Conservation (phyloP, 2,888 invertebrate species). For the Rhabditophanes sp. region DNA sequence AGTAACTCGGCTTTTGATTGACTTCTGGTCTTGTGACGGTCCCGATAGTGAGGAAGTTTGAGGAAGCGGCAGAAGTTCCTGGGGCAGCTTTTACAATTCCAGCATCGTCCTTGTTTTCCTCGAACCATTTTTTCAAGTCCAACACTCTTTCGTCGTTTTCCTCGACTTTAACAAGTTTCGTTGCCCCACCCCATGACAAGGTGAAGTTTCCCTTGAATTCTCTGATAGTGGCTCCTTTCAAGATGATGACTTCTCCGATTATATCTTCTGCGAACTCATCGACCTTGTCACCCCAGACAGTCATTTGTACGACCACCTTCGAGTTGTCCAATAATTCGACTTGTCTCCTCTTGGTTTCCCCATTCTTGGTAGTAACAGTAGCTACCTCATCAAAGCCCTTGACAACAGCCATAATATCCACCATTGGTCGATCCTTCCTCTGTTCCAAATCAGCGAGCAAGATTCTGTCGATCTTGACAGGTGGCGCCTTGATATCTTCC, state of each 20-base stretch:
- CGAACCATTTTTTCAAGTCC: conserved; percentile 63
- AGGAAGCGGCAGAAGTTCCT: too few relatives aligned
- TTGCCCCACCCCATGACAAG: background rate
- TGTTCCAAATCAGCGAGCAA: conserved; percentile 14
- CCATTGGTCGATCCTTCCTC: conserved; percentile 9
- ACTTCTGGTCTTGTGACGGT: too few relatives aligned
- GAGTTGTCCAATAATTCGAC: conserved; percentile 69
- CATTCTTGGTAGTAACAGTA: conserved; percentile 15
- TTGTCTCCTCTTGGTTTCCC: conserved; percentile 64
- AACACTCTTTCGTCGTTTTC: conserved; percentile 50
- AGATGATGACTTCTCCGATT: conserved; percentile 55
- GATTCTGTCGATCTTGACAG: conserved; percentile 10
- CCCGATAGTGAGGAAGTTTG: too few relatives aligned
- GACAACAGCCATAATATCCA: conserved; percentile 31
- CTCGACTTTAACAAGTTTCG: conserved; percentile 20
- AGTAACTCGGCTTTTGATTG: too few relatives aligned
- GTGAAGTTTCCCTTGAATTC: conserved; percentile 65
- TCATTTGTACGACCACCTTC: conserved; percentile 61
- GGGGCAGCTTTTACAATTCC: too few relatives aligned
- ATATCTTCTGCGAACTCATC: conserved; percentile 49
- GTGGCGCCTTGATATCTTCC: conserved; percentile 7
- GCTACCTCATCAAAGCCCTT: conserved; percentile 20
- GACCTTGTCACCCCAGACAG: conserved; percentile 76
- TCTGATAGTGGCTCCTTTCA: conserved; percentile 66
- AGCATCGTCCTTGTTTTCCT: conserved; percentile 60